Evolutionary conservation across 92 coral and sea anemone species (phyloP).

Genomic region (Actinostola sp.): DNA sequence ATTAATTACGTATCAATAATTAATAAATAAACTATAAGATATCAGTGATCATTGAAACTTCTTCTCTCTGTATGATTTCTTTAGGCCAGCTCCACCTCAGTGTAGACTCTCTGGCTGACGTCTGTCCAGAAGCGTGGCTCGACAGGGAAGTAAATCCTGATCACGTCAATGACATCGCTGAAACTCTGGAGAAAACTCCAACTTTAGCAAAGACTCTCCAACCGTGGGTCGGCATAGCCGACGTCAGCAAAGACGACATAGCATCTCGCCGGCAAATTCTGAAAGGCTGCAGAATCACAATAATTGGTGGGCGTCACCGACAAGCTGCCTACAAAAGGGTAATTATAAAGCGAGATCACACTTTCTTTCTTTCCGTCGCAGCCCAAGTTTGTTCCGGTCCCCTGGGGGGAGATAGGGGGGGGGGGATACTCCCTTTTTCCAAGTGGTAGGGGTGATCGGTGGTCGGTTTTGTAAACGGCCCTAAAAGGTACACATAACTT

Average conservation of each 20-base stretch:
- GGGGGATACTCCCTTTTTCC: too few relatives aligned
- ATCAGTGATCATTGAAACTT: neutral
- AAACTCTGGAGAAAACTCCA: neutral
- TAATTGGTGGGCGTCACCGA: slow-evolving; percentile 47
- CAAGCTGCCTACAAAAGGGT: slow-evolving; percentile 47
- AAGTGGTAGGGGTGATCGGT: too few relatives aligned
- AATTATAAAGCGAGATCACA: neutral
- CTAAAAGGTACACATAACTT: too few relatives aligned
- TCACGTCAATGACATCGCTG: slow-evolving; percentile 11
- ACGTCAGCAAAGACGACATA: neutral
- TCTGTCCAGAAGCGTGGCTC: slow-evolving; percentile 25
- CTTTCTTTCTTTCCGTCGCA: too few relatives aligned
- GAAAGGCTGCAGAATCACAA: slow-evolving; percentile 21
- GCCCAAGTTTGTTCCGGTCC: too few relatives aligned
- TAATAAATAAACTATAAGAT: neutral
- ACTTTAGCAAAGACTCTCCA: slow-evolving; percentile 21
- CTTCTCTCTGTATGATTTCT: neutral
- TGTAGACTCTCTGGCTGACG: neutral
- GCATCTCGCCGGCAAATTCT: neutral
- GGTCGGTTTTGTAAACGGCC: too few relatives aligned
- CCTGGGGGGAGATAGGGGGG: too few relatives aligned
- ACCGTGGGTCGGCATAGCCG: slow-evolving; percentile 36
- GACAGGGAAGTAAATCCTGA: slow-evolving; percentile 5
- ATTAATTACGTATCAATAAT: neutral
- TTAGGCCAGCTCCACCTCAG: slow-evolving; percentile 16